phyloP scores from a whole-genome alignment of 1,140 invertebrate species.

The Neodiprion lecontei region DNA sequence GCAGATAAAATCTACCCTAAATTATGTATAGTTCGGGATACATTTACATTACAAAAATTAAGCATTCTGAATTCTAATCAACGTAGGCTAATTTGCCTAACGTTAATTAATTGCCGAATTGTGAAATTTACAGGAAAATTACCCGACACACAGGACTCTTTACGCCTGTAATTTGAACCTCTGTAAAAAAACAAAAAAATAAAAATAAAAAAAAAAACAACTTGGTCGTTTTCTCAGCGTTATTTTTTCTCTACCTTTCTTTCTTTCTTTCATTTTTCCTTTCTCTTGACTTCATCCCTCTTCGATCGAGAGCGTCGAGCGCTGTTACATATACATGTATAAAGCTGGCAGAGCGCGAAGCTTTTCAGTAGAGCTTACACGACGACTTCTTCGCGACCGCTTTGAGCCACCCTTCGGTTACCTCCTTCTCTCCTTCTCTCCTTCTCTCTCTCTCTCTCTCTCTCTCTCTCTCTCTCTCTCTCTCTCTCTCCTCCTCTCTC shows the following conservation, averaged over 20 bases:
- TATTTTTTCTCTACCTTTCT: background rate
- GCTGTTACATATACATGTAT: background rate
- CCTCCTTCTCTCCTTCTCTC: background rate
- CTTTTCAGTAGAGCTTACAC: conserved; percentile 1
- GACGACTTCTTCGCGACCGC: conserved; percentile 1
- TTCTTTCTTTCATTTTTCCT: background rate
- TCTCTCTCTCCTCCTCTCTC: no score
- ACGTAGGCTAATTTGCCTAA: no score
- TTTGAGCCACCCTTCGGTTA: background rate
- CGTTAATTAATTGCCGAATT: no score
- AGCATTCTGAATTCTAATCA: no score
- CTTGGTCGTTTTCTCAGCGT: no score
- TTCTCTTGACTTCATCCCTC: background rate
- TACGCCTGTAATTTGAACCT: background rate
- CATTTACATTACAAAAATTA: no score
- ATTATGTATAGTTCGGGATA: no score
- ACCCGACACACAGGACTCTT: no score
- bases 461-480: no score
- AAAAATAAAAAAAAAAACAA: background rate
- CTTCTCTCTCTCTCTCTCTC: no score
- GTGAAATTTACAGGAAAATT: no score
- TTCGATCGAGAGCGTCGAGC: background rate
- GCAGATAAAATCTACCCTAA: no score
- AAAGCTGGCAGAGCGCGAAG: background rate
- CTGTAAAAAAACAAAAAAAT: background rate